Conservation (phyloP, 1,140 invertebrate species). For the Charaxes varanes region DNA sequence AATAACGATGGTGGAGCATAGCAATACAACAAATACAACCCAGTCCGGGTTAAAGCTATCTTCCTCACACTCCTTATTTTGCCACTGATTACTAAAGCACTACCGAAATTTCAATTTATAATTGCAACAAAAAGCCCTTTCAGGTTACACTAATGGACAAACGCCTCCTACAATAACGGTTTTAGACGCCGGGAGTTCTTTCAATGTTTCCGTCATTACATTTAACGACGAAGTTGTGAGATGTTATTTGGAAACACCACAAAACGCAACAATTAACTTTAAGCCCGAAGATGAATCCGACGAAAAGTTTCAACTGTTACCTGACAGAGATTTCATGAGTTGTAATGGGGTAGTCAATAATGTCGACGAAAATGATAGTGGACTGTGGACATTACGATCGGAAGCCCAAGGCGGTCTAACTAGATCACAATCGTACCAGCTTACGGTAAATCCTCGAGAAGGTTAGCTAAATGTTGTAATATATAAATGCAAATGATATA, state of each 20-base stretch:
- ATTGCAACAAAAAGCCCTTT: too few relatives aligned
- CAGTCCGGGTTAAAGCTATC: too few relatives aligned
- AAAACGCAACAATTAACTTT: conserved; percentile 16
- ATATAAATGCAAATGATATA: too few relatives aligned
- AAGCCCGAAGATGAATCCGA: conserved; percentile 25
- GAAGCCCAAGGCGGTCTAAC: conserved; percentile 1
- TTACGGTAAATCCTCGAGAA: conserved; percentile 22
- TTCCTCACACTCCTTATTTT: too few relatives aligned
- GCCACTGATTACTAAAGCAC: too few relatives aligned
- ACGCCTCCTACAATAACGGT: conserved; percentile 2
- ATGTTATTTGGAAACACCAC: conserved; percentile 20
- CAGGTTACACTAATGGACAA: conserved; percentile 10
- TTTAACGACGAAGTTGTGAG: conserved; percentile 4
- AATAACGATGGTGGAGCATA: too few relatives aligned
- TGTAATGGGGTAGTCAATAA: conserved; percentile 19
- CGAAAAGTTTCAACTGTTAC: conserved; percentile 17
- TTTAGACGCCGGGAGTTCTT: conserved; percentile 14
- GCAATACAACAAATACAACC: too few relatives aligned
- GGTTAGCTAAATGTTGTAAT: conserved; percentile 21
- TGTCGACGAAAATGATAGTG: conserved; percentile 22
- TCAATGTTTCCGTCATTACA: conserved; percentile 15
- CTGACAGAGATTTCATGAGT: conserved; percentile 6
- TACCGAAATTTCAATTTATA: too few relatives aligned
- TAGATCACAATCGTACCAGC: conserved; percentile 14
- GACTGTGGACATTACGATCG: conserved; percentile 21